phyloP scores from a whole-genome alignment of 2,888 invertebrate species.

The Chymomyza caudatula region DNA sequence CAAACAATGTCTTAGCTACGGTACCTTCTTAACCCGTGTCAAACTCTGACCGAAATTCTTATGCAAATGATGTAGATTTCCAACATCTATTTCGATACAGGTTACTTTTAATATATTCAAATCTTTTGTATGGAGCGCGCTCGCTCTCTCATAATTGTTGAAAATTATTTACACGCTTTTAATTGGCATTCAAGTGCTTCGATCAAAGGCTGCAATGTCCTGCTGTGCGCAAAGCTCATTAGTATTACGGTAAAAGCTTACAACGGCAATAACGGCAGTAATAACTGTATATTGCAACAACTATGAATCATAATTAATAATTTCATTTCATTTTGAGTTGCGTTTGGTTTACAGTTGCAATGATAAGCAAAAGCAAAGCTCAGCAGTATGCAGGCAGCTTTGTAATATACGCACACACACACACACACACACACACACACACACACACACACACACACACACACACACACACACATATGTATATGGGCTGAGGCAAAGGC shows the following conservation, averaged over 20 bases:
- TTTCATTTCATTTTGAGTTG: conserved; percentile 14
- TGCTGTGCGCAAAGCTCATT: conserved; percentile 33
- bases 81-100: background rate
- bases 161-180: conserved; percentile 68
- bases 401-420: background rate
- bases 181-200: conserved; percentile 69
- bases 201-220: conserved; percentile 52
- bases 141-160: conserved; percentile 50
- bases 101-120: background rate
- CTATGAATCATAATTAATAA: conserved; percentile 38
- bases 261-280: conserved; percentile 33
- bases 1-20: background rate
- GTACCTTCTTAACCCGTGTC: conserved; percentile 43
- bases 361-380: conserved; percentile 1
- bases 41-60: conserved; percentile 24
- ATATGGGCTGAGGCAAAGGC: background rate
- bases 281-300: conserved; percentile 16
- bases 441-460: background rate
- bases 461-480: background rate
- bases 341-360: conserved; percentile 10
- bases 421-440: background rate
- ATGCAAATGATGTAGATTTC: background rate
- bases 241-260: background rate
- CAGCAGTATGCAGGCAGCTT: background rate
- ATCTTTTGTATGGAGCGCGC: background rate